Base-by-base conservation (phyloP, 2,797 vertebrate genomes). In the Allobates femoralis region DNA sequence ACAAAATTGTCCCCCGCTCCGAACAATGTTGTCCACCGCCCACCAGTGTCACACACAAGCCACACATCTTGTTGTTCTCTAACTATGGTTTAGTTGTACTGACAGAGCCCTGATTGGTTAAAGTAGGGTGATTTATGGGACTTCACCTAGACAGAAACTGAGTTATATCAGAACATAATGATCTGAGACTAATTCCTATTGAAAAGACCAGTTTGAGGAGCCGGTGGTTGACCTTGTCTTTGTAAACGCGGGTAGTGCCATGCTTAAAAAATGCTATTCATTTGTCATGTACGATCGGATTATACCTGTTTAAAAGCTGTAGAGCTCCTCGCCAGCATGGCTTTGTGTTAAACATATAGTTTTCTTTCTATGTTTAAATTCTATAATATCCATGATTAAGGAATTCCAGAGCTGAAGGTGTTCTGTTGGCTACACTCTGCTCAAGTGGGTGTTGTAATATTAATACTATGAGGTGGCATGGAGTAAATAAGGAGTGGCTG, bases 131-230 rank as follows among this genome's bases (percentile, higher is more conserved):
- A 97, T 97, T 95, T 94, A 96, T 96, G 96, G 95, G 93, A 56
- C 89, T 93, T 95, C 94, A 89, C 93, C 93, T 89, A 92, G 92
- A 94, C 95, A 96, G 94, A 93, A 93, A 94, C 94, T 91, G 93
- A 95, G 94, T 95, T 96, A 96, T 96, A 97, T 95, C 94, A 93
- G 95, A 93, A 96, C 95, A 94, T 96, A 96, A 97, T 97, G 96
- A 94, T 92, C 94, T 96, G 96, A 95, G 94, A 95, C 95, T 96
- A 95, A 93, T 91, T 95, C 94, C 91, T 92, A 73, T 88, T 88
- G 89, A 79, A 14, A 91, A 92, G 93, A 91, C 94, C 92, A 67
- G 87, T 78, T 91, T 90, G 89, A 91, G 91, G 92, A 95, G 94
- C 94, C 87, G 90, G 93, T 90, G 83, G 89, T 91, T 93, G 87